Evolutionary conservation across 2,888 invertebrate species (phyloP).

Genomic region (Rapana venosa): DNA sequence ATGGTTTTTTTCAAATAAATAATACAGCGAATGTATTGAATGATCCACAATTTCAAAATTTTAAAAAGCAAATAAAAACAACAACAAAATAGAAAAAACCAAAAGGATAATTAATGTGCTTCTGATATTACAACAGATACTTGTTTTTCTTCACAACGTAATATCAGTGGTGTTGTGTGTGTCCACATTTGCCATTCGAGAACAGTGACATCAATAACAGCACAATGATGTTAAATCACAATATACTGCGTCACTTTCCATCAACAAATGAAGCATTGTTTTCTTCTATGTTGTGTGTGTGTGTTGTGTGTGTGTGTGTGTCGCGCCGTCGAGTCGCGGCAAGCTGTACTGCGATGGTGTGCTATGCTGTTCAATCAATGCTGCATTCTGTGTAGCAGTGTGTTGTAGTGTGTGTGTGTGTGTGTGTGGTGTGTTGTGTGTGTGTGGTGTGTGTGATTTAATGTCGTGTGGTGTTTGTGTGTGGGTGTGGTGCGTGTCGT

Average conservation of each 20-base stretch:
- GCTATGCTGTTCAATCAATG: background rate
- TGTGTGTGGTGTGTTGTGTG: slow-evolving; percentile 6
- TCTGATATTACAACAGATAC: no score
- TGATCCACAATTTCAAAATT: no score
- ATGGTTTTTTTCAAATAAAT: no score
- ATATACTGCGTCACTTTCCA: background rate
- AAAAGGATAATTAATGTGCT: no score
- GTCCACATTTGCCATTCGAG: background rate
- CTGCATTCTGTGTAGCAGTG: background rate
- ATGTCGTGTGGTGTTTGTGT: slow-evolving; percentile 5
- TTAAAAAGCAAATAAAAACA: no score
- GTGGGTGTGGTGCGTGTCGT: background rate
- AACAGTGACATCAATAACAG: no score
- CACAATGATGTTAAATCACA: background rate
- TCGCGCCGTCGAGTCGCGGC: background rate
- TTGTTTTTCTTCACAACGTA: no score
- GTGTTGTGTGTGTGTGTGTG: background rate
- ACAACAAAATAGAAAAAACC: no score
- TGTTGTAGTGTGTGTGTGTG: background rate
- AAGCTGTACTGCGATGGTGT: no score
- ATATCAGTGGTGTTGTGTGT: background rate
- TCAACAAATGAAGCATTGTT: no score
- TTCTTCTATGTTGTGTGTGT: background rate
- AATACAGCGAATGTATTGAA: no score
- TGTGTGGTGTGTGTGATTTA: slow-evolving; percentile 25